Base-by-base conservation (phyloP, 30 jellyfish, hydroid and myxozoan species). In the Aurelia sp. region DNA sequence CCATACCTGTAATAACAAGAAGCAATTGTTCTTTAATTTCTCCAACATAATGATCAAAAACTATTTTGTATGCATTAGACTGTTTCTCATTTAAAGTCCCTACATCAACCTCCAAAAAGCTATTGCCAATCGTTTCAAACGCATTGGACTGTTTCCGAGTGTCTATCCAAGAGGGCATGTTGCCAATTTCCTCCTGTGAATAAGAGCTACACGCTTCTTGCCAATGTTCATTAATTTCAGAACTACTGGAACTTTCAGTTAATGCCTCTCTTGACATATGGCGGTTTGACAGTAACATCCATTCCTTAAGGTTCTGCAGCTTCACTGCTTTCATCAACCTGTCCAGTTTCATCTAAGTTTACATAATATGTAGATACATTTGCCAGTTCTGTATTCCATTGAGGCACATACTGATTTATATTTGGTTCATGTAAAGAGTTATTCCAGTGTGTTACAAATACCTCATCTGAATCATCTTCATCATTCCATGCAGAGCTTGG, bases 401-500 rank as follows among this genome's bases (percentile, higher is more conserved):
- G 38, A 52, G 47, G 8, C 89, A 90, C 15, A 10, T 30, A 21
- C 48, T 63, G 53, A 17, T 38, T 17, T 61, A 30, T 61, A 38
- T 47, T 78, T 48, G 67, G 53, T 74, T 35, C 15, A 10, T 31
- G 58, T 78, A 86, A 66, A 61, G 64, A 86, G 12, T 50, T 30
- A 13, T 16, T 72, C 96, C 96, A 86, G 15, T 51, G 55, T 20
- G 27, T 33, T 20, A 78, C 59, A 67, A 59, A 76, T 61, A 65
- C 61, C 11, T 64, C 74, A 78, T 66, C 64, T 33, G 64, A 27
- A 17, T 86, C 96, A n/a, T 22, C 76, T 18, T 19, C 52, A 52
- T 86, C 57, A 76, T 86, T 61, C 96, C 96, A 86, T 67, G 86
- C 91, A 71, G 58, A 18, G 22, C 52, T 24, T 52, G 74, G 52